Evolutionary conservation across 2,113 vertebrate genomes (phyloP).

Genomic region (Anser brachyrhynchus): DNA sequence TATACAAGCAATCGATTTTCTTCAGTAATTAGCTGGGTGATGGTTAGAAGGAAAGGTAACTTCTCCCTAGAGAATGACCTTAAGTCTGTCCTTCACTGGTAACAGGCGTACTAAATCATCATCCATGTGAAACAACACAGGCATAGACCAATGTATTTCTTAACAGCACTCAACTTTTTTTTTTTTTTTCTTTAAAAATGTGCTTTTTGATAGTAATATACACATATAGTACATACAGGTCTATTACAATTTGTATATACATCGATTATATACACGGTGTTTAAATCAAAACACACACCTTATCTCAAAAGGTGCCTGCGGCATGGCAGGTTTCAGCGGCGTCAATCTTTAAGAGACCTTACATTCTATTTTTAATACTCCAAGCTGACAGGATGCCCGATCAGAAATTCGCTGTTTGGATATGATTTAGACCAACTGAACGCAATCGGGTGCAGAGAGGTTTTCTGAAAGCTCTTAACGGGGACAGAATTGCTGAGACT

Average conservation of each 20-base stretch:
- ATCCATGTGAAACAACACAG: background rate
- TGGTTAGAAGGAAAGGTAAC: background rate
- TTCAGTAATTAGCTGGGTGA: background rate
- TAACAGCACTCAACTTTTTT: background rate
- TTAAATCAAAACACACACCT: background rate
- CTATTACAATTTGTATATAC: background rate
- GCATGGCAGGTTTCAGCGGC: background rate
- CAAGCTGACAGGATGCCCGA: background rate
- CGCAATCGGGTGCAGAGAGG: background rate
- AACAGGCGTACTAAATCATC: background rate
- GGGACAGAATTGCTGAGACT: background rate
- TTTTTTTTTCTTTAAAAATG: background rate
- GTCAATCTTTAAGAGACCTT: background rate
- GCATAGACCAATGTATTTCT: background rate
- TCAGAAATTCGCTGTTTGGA: background rate
- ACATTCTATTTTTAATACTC: background rate
- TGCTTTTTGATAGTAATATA: constrained; percentile 10
- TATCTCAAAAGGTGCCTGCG: background rate
- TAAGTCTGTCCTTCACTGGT: background rate
- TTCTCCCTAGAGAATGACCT: background rate
- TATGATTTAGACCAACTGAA: background rate
- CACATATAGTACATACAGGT: background rate
- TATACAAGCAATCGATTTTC: background rate
- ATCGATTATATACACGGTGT: background rate
- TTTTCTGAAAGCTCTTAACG: background rate